These are phyloP conservation scores for Sphaerophoria taeniata DNA, from an alignment of 2,888 invertebrate species.

Conservation along the genomic window DNA sequence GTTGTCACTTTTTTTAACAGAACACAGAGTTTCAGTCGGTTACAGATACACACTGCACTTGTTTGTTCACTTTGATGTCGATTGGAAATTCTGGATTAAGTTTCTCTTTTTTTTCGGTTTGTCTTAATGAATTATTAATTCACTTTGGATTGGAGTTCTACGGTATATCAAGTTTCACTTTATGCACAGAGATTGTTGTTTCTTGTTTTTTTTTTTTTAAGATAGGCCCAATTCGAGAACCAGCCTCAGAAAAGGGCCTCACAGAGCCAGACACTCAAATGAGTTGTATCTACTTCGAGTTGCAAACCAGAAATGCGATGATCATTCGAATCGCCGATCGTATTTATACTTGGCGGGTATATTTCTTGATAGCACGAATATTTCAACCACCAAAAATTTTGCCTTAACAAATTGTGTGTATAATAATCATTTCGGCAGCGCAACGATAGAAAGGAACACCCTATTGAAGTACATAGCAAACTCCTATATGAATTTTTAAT, in stretches of 20 bases:
- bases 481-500: constrained; percentile 45
- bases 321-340: constrained; percentile 59
- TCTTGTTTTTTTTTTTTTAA: background rate
- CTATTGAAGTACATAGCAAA: constrained; percentile 27
- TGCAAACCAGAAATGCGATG: constrained; percentile 74
- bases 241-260: constrained; percentile 58
- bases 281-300: constrained; percentile 65
- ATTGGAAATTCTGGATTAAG: constrained; percentile 28
- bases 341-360: constrained; percentile 61
- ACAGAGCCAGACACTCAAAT: constrained; percentile 31
- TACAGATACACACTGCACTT: constrained; percentile 56
- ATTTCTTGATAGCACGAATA: constrained; percentile 21
- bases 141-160: constrained; percentile 52
- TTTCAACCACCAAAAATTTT: constrained; percentile 67
- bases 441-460: constrained; percentile 45
- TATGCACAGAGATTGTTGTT: constrained; percentile 26
- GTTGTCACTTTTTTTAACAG: constrained; percentile 44
- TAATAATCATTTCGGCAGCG: constrained; percentile 1
- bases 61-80: constrained; percentile 13
- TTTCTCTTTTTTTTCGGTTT: constrained; percentile 42
- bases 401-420: background rate
- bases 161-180: constrained; percentile 54
- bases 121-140: constrained; percentile 47
- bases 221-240: constrained; percentile 33
- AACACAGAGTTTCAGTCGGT: constrained; percentile 14